Evolutionary conservation across 2,797 vertebrate genomes (phyloP).

Genomic region (Hephaestus fuliginosus): DNA sequence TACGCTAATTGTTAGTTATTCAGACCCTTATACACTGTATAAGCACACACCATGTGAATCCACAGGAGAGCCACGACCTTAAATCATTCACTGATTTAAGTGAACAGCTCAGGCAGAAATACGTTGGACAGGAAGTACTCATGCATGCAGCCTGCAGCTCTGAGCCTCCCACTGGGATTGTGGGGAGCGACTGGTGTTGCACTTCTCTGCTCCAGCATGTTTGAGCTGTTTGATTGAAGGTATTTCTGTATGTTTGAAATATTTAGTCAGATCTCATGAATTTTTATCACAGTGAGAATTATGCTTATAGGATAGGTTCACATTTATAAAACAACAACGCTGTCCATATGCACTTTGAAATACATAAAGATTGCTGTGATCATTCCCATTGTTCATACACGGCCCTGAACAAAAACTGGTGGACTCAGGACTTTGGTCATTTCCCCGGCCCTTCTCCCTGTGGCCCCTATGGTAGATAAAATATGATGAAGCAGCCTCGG

Average conservation of each 20-base stretch:
- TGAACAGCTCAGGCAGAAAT: conserved; percentile 61
- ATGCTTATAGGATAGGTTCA: not conserved
- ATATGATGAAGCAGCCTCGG: too few species aligned
- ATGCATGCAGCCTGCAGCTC: conserved; percentile 39
- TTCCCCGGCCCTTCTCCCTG: too few species aligned
- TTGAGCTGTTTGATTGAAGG: conserved; percentile 22
- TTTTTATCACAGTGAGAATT: not conserved
- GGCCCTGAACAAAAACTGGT: too few species aligned
- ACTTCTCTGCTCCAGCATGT: not conserved
- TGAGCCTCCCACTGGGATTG: conserved; percentile 41
- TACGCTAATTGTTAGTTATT: conserved; percentile 52
- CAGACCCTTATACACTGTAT: conserved; percentile 37
- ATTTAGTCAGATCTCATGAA: conserved; percentile 13
- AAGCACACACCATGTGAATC: conserved; percentile 39
- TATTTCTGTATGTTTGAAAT: conserved; percentile 40
- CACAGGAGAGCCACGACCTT: conserved; percentile 38
- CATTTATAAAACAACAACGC: not conserved
- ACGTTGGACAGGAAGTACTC: conserved; percentile 37
- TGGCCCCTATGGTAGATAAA: too few species aligned
- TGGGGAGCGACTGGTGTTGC: conserved; percentile 36
- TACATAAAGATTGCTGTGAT: not conserved
- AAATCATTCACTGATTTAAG: conserved; percentile 71
- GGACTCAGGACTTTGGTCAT: too few species aligned
- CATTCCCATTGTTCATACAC: not conserved
- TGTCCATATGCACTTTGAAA: not conserved